phyloP scores from a whole-genome alignment of 2,113 vertebrate genomes.

The Parus major region DNA sequence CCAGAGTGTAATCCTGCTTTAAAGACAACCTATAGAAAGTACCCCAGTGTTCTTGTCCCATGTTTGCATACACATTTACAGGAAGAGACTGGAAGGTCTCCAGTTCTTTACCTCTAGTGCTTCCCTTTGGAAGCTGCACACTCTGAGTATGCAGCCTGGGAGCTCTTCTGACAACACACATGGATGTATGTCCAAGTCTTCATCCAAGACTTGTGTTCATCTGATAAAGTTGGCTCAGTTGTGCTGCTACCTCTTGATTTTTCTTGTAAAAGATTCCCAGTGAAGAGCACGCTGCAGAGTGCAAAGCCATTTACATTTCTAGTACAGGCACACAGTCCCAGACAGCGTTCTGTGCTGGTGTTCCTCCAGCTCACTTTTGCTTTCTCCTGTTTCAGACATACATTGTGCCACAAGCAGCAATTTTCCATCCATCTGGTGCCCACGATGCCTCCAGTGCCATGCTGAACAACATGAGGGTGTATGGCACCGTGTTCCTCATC shows the following conservation, averaged over 20 bases:
- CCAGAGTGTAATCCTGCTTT: constrained; percentile 6
- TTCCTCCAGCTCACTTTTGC: background rate
- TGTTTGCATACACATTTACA: background rate
- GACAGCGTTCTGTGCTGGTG: background rate
- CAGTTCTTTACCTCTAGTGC: rapidly evolving
- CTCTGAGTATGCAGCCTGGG: background rate
- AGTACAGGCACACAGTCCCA: too few relatives aligned
- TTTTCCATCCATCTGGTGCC: constrained; percentile 83
- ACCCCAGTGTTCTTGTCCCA: background rate
- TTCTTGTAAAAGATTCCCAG: background rate
- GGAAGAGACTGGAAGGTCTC: background rate
- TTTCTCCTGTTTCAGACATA: constrained; percentile 85
- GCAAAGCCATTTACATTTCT: background rate
- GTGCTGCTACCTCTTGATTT: background rate
- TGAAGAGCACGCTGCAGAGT: background rate
- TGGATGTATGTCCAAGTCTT: background rate
- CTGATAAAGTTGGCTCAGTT: background rate
- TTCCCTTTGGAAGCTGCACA: background rate
- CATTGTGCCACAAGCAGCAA: constrained; percentile 90
- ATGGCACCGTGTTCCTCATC: constrained; percentile 91
- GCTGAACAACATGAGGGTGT: constrained; percentile 96
- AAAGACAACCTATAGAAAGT: background rate
- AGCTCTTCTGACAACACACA: background rate
- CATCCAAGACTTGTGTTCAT: background rate
- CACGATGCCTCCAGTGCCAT: constrained; percentile 83